Evolutionary conservation across 2,888 invertebrate genomes (phyloP), one percentile per base, ranked within the genome.

Genomic region (Griposia aprilina): DNA sequence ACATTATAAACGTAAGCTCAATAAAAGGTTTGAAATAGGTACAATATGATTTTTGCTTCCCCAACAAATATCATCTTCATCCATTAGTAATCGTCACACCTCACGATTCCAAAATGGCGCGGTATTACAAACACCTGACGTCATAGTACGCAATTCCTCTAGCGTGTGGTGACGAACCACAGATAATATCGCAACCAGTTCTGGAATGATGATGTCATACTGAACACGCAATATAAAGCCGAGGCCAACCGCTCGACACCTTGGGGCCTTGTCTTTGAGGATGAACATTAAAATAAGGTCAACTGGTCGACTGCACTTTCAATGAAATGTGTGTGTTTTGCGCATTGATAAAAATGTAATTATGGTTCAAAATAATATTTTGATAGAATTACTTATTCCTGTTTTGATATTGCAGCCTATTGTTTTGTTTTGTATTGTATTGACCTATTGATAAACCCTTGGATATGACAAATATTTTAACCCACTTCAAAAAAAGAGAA

Each of bases 201-300:
- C 72, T 77, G 77, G 74, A 70, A 76, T 77, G 82, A 78, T 94
- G 94, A 94, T 93, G 93, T 94, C 94, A 94, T 92, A 30, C 84
- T 71, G 26, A 75, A 74, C 85, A 77, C 84, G 82, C 85, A 84
- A 84, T 90, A 91, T 91, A 55, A 70, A 74, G 71, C 76, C 91
- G 91, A 93, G 94, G 94, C 85, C 91, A 83, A 78, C 87, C 52
- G 77, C 85, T 81, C 73, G 81, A 79, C 86, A 88, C 92, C 92
- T 92, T 90, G 90, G 79, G 88, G 86, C 90, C 92, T 91, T 89
- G 89, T 74, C 73, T 86, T 84, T 78, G 70, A 85, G 79, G 83
- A 88, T 85, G 87, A 84, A 83, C 82, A 70, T 76, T 77, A 68
- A 84, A 88, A 88, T 85, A 83, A 84, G 91, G 90, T 84, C 88